Percentiles rank a stretch among this genome's conserved stretches.
Conservation (phyloP, 2,797 vertebrate species). For the Pangasius djambal region DNA sequence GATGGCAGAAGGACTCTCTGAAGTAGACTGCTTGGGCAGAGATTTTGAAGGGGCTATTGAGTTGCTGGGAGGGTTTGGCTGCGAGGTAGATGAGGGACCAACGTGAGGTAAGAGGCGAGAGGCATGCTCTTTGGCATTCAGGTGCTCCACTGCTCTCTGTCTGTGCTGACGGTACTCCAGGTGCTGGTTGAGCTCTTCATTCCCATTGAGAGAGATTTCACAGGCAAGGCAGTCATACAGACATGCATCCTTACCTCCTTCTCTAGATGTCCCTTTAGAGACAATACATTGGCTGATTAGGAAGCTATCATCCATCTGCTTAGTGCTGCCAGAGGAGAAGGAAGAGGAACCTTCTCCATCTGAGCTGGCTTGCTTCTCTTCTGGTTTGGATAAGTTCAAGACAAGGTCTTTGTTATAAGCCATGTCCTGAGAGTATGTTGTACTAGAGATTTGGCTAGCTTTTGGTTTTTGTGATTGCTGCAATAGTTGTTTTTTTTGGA, state of each 20-base stretch:
- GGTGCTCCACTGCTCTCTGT: conserved; percentile 90
- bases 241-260: conserved; percentile 67
- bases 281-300: conserved; percentile 84
- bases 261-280: conserved; percentile 82
- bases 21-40: conserved; percentile 34
- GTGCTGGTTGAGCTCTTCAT: conserved; percentile 86
- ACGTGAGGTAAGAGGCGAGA: conserved; percentile 99
- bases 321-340: conserved; percentile 51
- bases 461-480: conserved; percentile 66
- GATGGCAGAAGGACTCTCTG: conserved; percentile 59
- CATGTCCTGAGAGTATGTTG: conserved; percentile 70
- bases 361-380: conserved; percentile 81
- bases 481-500: conserved; percentile 64
- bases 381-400: conserved; percentile 84
- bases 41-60: conserved; percentile 76
- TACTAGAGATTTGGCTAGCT: conserved; percentile 80
- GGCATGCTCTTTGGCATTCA: conserved; percentile 99
- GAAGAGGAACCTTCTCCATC: conserved; percentile 67
- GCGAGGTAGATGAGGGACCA: conserved; percentile 97
- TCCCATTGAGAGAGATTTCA: conserved; percentile 84
- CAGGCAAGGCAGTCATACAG: conserved; percentile 86
- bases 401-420: conserved; percentile 84
- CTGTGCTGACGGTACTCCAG: conserved; percentile 88
- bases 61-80: conserved; percentile 91
- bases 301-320: conserved; percentile 79